Conservation (phyloP, 2,113 vertebrate species). For the Lonchura striata region DNA sequence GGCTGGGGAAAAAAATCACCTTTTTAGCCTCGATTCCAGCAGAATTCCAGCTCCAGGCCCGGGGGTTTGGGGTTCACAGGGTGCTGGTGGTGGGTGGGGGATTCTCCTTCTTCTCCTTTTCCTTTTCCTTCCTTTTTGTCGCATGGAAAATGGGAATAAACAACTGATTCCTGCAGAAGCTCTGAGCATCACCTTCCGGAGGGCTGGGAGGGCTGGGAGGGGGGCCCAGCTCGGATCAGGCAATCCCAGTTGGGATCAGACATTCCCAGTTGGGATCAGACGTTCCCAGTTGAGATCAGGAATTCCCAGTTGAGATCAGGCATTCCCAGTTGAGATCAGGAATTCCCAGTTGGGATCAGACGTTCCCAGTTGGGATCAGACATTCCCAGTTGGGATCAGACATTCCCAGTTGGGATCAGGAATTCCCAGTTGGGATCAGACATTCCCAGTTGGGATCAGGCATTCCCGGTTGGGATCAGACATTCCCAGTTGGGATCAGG, state of each 20-base stretch:
- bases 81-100: neutral
- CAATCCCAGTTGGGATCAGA: neutral
- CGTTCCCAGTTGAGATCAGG: rapidly evolving
- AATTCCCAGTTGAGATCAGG: rapidly evolving
- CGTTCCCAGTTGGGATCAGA: rapidly evolving
- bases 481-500: neutral
- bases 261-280: rapidly evolving
- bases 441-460: too few relatives aligned
- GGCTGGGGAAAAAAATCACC: neutral
- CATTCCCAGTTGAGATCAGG: rapidly evolving
- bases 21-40: neutral
- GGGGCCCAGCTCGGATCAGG: neutral
- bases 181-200: rapidly evolving
- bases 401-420: too few relatives aligned
- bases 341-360: rapidly evolving
- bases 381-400: rapidly evolving
- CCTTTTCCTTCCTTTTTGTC: neutral
- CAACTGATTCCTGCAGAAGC: neutral
- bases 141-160: neutral
- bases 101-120: neutral
- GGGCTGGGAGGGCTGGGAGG: neutral
- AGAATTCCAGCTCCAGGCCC: neutral
- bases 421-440: too few relatives aligned
- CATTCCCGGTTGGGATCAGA: too few relatives aligned
- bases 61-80: neutral